phyloP scores from a whole-genome alignment of 1,140 invertebrate species.

The Scaptodrosophila lebanonensis region DNA sequence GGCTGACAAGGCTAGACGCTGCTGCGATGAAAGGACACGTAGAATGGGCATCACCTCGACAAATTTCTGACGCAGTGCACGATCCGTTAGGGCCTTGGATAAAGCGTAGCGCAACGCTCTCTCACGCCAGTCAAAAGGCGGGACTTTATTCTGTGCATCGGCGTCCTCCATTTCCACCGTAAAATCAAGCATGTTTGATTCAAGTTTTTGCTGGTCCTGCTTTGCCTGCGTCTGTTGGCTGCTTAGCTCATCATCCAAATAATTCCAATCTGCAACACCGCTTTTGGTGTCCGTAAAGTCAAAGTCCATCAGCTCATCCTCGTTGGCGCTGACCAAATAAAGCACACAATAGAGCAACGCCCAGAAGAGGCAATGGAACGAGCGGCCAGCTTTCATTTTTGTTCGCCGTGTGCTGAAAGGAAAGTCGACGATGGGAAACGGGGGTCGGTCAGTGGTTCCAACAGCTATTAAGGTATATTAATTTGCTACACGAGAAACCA shows the following conservation, averaged over 20 bases:
- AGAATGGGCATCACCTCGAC: slow-evolving; percentile 82
- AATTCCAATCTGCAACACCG: slow-evolving; percentile 44
- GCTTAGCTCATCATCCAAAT: slow-evolving; percentile 33
- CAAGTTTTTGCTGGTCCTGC: slow-evolving; percentile 45
- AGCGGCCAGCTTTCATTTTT: slow-evolving; percentile 64
- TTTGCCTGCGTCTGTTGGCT: slow-evolving; percentile 6
- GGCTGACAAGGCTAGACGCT: slow-evolving; percentile 80
- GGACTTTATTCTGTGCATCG: slow-evolving; percentile 47
- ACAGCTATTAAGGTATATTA: slow-evolving; percentile 54
- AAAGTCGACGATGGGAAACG: slow-evolving; percentile 39
- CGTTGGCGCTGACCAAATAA: slow-evolving; percentile 48
- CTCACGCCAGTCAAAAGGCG: slow-evolving; percentile 73
- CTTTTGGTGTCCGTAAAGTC: slow-evolving; percentile 53
- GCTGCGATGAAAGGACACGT: slow-evolving; percentile 80
- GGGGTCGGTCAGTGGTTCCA: slow-evolving; percentile 52
- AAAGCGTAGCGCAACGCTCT: slow-evolving; percentile 73
- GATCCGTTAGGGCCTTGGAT: slow-evolving; percentile 62
- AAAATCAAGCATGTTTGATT: slow-evolving; percentile 63
- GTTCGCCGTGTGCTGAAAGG: slow-evolving; percentile 27
- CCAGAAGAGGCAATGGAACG: slow-evolving; percentile 60
- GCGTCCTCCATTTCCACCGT: slow-evolving; percentile 60
- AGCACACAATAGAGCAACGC: slow-evolving; percentile 66
- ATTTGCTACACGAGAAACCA: slow-evolving; percentile 27
- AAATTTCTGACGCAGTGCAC: slow-evolving; percentile 76
- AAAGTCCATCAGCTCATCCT: slow-evolving; percentile 65